phyloP scores from a whole-genome alignment of 2,113 vertebrate species.

The Chinchilla lanigera region DNA sequence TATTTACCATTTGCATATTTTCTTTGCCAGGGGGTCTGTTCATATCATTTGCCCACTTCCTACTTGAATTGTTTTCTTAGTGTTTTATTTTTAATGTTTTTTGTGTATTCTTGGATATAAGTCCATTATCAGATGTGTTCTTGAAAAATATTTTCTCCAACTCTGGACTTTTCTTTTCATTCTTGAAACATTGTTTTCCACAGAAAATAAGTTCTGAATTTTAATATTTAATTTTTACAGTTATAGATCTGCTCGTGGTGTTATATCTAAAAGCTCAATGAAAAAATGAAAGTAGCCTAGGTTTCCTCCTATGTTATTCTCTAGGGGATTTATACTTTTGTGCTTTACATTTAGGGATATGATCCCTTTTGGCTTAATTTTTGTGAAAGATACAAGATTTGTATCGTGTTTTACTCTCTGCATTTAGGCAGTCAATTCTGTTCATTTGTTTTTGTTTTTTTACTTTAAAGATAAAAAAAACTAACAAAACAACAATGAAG shows the following conservation, averaged over 20 bases:
- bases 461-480: no score
- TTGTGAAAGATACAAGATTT: background rate
- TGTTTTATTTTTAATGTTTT: background rate
- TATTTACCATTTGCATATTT: background rate
- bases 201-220: background rate
- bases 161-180: background rate
- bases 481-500: no score
- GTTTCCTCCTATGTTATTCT: background rate
- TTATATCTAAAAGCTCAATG: background rate
- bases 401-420: background rate
- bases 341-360: background rate
- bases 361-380: background rate
- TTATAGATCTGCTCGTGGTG: background rate
- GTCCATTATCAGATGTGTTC: background rate
- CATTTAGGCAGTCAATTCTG: background rate
- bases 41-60: background rate
- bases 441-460: no score
- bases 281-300: background rate
- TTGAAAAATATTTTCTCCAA: constrained; percentile 36
- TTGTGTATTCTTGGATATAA: background rate
- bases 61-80: background rate
- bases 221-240: background rate
- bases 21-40: background rate
- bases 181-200: background rate
- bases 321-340: background rate